A percentile compares a stretch with the other conserved stretches of the same genome.
These are phyloP conservation scores for Coleophora flavipennella DNA, from an alignment of 2,888 invertebrate species.

Conservation along the genomic window DNA sequence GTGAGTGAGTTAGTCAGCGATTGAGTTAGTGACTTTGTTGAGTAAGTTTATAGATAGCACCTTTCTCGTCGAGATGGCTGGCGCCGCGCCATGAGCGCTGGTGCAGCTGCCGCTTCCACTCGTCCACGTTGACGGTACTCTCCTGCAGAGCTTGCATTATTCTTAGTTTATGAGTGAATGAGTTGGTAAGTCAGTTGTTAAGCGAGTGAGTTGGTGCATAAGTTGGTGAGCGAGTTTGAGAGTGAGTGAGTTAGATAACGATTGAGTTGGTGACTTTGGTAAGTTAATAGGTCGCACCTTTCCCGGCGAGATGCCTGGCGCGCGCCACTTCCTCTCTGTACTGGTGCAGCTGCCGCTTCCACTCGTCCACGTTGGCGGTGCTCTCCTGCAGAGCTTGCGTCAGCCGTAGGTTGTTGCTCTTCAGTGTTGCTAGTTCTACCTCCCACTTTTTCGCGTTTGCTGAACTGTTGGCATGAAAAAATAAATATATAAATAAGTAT, in stretches of 20 bases:
- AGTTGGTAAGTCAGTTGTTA: too few species aligned
- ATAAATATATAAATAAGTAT: too few species aligned
- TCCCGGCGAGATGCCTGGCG: conserved; percentile 72
- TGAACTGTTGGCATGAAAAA: conserved; percentile 75
- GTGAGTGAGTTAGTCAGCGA: too few species aligned
- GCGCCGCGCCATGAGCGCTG: conserved; percentile 90
- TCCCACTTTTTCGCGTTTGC: conserved; percentile 99
- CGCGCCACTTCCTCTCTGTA: conserved; percentile 92
- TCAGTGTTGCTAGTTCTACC: conserved; percentile 94
- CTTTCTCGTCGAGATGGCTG: conserved; percentile 66
- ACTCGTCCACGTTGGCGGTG: conserved; percentile 98
- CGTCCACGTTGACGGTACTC: conserved; percentile 97
- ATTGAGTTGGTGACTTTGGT: too few species aligned
- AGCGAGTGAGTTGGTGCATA: too few species aligned
- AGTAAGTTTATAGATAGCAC: too few species aligned
- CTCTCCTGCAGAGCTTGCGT: conserved; percentile 95
- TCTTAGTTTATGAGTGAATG: too few species aligned
- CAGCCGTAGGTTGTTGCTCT: conserved; percentile 95
- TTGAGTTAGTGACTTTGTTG: too few species aligned
- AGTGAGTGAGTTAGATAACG: too few species aligned
- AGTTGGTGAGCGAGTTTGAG: too few species aligned
- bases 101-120: conserved; percentile 97
- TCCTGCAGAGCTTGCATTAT: conserved; percentile 94
- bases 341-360: conserved; percentile 96
- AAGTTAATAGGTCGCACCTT: too few species aligned